Evolutionary conservation across 2,797 vertebrate species (phyloP).

Genomic region (Myripristis jacobus): DNA sequence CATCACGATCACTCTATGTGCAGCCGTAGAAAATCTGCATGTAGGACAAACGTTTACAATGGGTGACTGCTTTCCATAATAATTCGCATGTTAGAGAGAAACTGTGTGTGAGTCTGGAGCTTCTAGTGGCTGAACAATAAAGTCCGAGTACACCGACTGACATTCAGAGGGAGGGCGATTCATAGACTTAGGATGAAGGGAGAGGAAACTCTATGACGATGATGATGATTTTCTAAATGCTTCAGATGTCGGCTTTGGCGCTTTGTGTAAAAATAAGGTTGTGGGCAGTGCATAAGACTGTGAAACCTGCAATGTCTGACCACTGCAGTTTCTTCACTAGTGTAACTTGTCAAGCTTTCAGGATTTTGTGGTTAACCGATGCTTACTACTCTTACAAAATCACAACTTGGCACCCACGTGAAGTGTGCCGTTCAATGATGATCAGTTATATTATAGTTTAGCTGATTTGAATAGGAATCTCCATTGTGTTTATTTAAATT

Average conservation of each 20-base stretch:
- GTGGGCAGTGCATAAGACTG: neutral
- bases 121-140: neutral
- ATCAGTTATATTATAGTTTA: conserved; percentile 71
- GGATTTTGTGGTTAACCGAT: conserved; percentile 45
- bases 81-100: neutral
- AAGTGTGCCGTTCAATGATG: conserved; percentile 45
- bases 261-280: conserved; percentile 46
- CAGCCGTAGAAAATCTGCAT: neutral
- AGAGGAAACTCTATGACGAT: neutral
- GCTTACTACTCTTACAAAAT: conserved; percentile 58
- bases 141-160: no score
- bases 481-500: conserved; percentile 73
- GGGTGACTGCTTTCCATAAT: neutral
- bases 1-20: conserved; percentile 40
- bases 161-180: neutral
- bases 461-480: conserved; percentile 61
- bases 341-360: conserved; percentile 57
- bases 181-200: no score
- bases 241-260: conserved; percentile 31
- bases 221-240: conserved; percentile 23
- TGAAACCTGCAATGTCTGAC: conserved; percentile 63
- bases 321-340: conserved; percentile 53
- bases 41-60: neutral
- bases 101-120: neutral
- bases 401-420: conserved; percentile 57